Percentiles rank a stretch among this genome's conserved stretches.
phyloP scores from a whole-genome alignment of 1,140 invertebrate genomes.

The Atta colombica region DNA sequence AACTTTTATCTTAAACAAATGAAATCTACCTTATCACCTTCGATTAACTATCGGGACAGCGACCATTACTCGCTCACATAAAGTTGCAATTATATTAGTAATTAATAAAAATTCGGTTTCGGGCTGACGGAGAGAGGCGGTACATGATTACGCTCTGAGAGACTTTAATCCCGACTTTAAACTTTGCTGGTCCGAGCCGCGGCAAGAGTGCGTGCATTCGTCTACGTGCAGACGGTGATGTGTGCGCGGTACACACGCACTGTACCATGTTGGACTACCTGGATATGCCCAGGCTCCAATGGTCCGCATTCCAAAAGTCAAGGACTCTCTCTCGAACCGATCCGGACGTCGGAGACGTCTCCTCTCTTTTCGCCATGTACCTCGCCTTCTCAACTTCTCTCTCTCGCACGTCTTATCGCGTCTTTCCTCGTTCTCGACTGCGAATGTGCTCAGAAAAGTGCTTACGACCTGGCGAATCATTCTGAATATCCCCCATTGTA shows the following conservation, averaged over 20 bases:
- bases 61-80: neutral
- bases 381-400: neutral
- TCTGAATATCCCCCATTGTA: slow-evolving; percentile 48
- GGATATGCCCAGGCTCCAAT: slow-evolving; percentile 70
- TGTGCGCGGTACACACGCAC: slow-evolving; percentile 9
- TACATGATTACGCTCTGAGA: slow-evolving; percentile 27
- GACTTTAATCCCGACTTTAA: slow-evolving; percentile 63
- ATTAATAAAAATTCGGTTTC: slow-evolving; percentile 18
- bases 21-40: neutral
- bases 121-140: slow-evolving; percentile 39
- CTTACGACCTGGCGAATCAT: slow-evolving; percentile 50
- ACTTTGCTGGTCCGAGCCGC: slow-evolving; percentile 41
- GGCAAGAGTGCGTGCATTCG: slow-evolving; percentile 25
- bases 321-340: slow-evolving; percentile 76
- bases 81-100: neutral
- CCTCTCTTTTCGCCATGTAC: slow-evolving; percentile 23
- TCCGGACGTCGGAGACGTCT: slow-evolving; percentile 70
- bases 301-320: slow-evolving; percentile 80
- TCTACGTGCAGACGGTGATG: slow-evolving; percentile 26
- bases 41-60: neutral
- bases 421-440: slow-evolving; percentile 48
- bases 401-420: slow-evolving; percentile 10
- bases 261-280: slow-evolving; percentile 68
- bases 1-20: neutral
- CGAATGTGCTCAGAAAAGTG: slow-evolving; percentile 51